phyloP scores from a whole-genome alignment of 2,113 vertebrate species.

The Gymnogyps californianus region DNA sequence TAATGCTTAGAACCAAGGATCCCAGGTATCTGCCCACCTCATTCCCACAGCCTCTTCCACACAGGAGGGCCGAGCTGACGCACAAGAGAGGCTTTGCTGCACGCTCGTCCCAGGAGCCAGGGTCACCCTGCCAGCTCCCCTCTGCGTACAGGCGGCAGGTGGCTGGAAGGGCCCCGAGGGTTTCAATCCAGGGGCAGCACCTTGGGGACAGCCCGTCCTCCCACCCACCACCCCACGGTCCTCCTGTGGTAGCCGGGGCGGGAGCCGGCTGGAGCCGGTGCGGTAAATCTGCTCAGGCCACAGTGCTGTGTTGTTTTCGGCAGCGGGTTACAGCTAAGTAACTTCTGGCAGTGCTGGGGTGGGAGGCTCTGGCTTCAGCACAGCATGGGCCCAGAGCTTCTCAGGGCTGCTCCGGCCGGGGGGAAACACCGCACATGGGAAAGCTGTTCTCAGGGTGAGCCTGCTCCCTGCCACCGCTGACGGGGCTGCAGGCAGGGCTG shows the following conservation, averaged over 20 bases:
- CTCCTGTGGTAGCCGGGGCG: neutral
- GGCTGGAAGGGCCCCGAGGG: neutral
- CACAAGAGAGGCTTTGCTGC: neutral
- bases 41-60: neutral
- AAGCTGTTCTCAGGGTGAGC: neutral
- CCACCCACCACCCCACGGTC: accelerated
- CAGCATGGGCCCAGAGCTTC: neutral
- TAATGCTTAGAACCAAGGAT: neutral
- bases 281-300: neutral
- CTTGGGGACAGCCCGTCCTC: neutral
- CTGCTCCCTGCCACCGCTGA: neutral
- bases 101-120: accelerated
- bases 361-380: neutral
- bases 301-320: neutral
- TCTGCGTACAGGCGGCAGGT: accelerated
- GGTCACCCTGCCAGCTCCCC: neutral
- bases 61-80: neutral
- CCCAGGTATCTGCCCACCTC: neutral
- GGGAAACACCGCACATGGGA: neutral
- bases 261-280: accelerated
- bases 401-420: neutral
- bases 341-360: neutral
- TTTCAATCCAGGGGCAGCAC: neutral
- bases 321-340: neutral
- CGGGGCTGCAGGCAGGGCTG: neutral